These are phyloP conservation scores for Conus betulinus DNA, from an alignment of 1,140 invertebrate genomes.

Conservation along the genomic window DNA sequence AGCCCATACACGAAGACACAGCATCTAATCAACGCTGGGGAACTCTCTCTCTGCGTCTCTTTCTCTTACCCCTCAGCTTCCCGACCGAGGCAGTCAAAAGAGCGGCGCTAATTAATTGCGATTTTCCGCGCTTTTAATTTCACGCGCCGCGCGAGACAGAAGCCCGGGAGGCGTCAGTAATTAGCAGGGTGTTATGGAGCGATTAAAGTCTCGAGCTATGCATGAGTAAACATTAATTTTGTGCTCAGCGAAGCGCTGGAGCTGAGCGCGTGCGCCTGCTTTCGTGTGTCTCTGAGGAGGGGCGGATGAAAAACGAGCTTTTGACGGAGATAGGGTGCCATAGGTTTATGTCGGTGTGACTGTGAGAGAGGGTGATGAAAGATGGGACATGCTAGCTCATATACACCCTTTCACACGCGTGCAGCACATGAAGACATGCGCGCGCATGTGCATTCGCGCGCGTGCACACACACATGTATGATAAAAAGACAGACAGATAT, in stretches of 20 bases:
- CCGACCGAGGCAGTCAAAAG: neutral
- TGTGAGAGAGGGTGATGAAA: no score
- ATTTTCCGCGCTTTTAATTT: slow-evolving; percentile 11
- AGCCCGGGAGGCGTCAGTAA: neutral
- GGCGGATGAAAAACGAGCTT: neutral
- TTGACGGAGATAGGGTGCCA: neutral
- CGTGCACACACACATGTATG: no score
- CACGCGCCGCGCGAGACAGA: neutral
- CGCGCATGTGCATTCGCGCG: no score
- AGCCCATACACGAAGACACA: neutral
- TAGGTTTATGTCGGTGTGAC: neutral
- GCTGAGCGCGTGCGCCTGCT: neutral
- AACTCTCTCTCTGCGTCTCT: neutral
- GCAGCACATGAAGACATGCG: no score
- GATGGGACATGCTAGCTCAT: no score
- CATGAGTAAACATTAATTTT: slow-evolving; percentile 8
- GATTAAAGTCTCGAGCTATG: slow-evolving; percentile 5
- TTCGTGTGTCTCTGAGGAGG: neutral
- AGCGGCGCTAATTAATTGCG: slow-evolving; percentile 1
- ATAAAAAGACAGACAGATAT: no score
- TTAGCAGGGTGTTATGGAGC: slow-evolving; percentile 1
- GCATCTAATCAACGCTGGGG: neutral
- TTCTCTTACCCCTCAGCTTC: neutral
- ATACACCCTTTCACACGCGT: no score
- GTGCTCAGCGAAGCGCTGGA: neutral